A percentile compares a stretch with the other conserved stretches of the same genome.
These are phyloP conservation scores for Phasianus colchicus DNA, from an alignment of 2,113 vertebrate genomes.

Conservation along the genomic window DNA sequence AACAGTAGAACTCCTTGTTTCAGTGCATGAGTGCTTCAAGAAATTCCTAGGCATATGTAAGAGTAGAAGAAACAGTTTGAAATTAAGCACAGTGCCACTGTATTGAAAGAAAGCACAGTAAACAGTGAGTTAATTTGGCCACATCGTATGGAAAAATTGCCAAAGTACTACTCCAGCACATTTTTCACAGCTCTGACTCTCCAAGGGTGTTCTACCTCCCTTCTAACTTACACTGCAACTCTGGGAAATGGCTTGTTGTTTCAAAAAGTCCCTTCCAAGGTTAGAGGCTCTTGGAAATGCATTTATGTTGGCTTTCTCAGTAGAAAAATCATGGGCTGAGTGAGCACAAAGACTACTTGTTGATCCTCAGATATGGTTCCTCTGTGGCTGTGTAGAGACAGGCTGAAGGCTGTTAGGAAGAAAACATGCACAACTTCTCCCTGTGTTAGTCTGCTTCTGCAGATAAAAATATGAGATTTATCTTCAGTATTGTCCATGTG, in stretches of 20 bases:
- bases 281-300: conserved; percentile 3
- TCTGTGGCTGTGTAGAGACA: neutral
- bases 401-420: neutral
- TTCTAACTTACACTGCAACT: conserved; percentile 7
- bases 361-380: neutral
- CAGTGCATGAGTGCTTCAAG: neutral
- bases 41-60: neutral
- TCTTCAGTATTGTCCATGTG: neutral
- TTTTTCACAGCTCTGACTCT: conserved; percentile 41
- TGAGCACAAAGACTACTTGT: conserved; percentile 15
- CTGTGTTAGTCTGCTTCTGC: neutral
- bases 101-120: neutral
- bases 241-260: conserved; percentile 42
- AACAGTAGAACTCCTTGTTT: neutral
- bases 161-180: conserved; percentile 32
- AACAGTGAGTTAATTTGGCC: conserved; percentile 46
- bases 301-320: neutral
- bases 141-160: conserved; percentile 29
- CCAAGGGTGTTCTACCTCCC: conserved; percentile 16
- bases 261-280: conserved; percentile 1
- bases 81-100: neutral
- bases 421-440: neutral
- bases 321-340: neutral
- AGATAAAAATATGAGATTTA: neutral
- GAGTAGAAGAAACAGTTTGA: neutral